Percentiles rank a stretch among this genome's conserved stretches.
These are phyloP conservation scores for Muscicapa comitata DNA, from an alignment of 2,797 vertebrate species.

Conservation along the genomic window DNA sequence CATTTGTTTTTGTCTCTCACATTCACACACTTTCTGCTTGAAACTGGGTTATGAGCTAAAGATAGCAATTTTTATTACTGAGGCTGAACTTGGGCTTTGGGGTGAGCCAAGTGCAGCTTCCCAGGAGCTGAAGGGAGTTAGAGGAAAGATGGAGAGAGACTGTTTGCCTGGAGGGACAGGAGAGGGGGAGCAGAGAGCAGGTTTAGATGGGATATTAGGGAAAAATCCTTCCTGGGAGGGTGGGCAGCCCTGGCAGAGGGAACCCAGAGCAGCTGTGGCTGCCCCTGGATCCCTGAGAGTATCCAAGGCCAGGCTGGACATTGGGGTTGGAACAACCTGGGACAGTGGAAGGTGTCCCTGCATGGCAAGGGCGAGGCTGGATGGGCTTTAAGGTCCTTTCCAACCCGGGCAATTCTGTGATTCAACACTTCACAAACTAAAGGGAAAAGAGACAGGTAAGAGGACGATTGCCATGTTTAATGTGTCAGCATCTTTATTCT, in stretches of 20 bases:
- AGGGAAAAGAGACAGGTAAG: not conserved
- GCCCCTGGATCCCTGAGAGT: not conserved
- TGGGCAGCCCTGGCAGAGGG: not conserved
- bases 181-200: too few species aligned
- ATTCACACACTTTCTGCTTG: not conserved
- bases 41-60: not conserved
- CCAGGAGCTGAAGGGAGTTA: not conserved
- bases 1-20: not conserved
- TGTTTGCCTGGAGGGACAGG: not conserved
- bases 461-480: not conserved
- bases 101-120: not conserved
- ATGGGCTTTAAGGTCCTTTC: not conserved
- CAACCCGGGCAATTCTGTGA: too few species aligned
- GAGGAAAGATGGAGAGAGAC: not conserved
- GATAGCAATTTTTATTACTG: not conserved
- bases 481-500: not conserved
- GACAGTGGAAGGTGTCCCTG: not conserved
- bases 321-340: not conserved
- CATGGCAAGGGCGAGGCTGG: not conserved
- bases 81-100: not conserved
- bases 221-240: not conserved
- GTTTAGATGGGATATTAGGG: not conserved
- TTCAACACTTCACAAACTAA: not conserved
- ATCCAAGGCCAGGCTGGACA: fast-evolving
- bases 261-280: not conserved